Conservation (phyloP, 2,113 vertebrate genomes). For the Myocastor coypus region DNA sequence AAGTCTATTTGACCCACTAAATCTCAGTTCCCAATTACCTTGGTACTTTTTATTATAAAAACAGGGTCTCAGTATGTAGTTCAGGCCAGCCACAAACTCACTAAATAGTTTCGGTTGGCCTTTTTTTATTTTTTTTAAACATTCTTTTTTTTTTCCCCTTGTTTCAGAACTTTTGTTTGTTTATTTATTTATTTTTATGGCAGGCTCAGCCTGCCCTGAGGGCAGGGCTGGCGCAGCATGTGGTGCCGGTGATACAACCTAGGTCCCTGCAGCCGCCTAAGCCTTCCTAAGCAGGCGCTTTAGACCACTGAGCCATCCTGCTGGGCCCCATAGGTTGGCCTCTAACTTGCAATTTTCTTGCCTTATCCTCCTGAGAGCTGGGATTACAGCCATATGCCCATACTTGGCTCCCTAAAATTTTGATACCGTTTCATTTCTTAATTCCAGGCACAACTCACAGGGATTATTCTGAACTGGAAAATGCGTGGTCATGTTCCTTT, state of each 20-base stretch:
- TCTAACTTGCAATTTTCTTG: not conserved
- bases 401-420: not conserved
- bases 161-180: too few relatives aligned
- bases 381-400: not conserved
- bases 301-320: too few relatives aligned
- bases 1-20: slow-evolving; percentile 9
- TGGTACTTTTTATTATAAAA: not conserved
- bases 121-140: too few relatives aligned
- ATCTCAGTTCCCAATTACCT: not conserved
- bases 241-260: too few relatives aligned
- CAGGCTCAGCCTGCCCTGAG: too few relatives aligned
- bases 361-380: not conserved
- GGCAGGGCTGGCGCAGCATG: too few relatives aligned
- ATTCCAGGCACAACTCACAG: slow-evolving; percentile 79
- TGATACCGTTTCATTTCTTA: slow-evolving; percentile 1
- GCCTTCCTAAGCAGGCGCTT: too few relatives aligned
- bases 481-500: slow-evolving; percentile 80
- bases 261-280: too few relatives aligned
- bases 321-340: too few relatives aligned
- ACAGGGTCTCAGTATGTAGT: not conserved
- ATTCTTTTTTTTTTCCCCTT: too few relatives aligned
- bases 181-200: too few relatives aligned
- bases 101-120: not conserved
- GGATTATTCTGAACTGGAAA: slow-evolving; percentile 84
- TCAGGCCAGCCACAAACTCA: not conserved